These are phyloP conservation scores for Crossoptilon crossoptilon DNA, from an alignment of 2,797 vertebrate genomes.

Conservation along the genomic window DNA sequence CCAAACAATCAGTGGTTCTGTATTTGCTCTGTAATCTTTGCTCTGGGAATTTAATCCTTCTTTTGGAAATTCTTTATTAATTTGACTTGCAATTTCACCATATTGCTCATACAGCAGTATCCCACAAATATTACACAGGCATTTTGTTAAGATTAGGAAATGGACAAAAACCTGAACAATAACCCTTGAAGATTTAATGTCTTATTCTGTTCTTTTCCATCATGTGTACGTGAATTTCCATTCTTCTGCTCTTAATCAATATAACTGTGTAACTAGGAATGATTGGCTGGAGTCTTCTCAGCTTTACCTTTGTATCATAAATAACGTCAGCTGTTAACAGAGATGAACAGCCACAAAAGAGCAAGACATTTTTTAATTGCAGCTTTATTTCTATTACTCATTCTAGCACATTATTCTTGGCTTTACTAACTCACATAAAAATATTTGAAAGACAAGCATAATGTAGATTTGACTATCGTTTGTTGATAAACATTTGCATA, in stretches of 20 bases:
- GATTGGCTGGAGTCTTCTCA: not conserved
- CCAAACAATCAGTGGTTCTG: not conserved
- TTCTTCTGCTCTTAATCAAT: not conserved
- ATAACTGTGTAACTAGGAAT: not conserved
- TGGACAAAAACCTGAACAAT: not conserved
- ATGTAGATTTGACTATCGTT: not conserved
- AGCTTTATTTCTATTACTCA: not conserved
- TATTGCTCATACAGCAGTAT: not conserved
- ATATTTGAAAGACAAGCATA: not conserved
- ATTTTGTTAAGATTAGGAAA: constrained; percentile 11
- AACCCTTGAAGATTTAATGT: not conserved
- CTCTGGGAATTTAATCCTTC: not conserved
- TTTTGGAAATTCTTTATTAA: constrained; percentile 21
- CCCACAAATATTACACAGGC: not conserved
- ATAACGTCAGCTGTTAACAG: not conserved
- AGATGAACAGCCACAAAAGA: not conserved
- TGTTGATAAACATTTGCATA: not conserved
- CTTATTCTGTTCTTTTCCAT: not conserved
- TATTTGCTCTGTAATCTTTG: constrained; percentile 32
- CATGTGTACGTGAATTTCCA: not conserved
- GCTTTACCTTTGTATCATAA: not conserved
- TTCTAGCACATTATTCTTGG: not conserved
- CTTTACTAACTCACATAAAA: constrained; percentile 4
- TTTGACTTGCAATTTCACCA: constrained; percentile 25
- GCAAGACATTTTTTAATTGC: not conserved